Evolutionary conservation across 2,113 vertebrate genomes (phyloP).

Genomic region (Dromiciops gliroides): DNA sequence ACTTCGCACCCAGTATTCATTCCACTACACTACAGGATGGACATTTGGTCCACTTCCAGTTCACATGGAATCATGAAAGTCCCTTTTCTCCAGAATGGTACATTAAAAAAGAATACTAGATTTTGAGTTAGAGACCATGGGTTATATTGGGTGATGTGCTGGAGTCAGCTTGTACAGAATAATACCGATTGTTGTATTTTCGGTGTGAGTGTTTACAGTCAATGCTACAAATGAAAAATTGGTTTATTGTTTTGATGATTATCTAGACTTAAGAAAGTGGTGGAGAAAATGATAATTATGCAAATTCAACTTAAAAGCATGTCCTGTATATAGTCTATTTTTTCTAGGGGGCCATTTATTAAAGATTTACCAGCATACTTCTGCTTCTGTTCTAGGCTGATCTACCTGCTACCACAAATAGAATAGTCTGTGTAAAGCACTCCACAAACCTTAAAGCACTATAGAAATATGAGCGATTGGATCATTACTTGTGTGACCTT

Average conservation of each 20-base stretch:
- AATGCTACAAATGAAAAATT: background rate
- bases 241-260: background rate
- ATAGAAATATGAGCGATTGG: background rate
- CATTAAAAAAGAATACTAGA: background rate
- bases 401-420: background rate
- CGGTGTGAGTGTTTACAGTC: background rate
- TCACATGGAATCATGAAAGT: background rate
- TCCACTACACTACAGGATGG: background rate
- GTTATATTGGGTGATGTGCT: no score
- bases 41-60: background rate
- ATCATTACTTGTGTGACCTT: background rate
- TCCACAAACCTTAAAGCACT: background rate
- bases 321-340: background rate
- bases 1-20: background rate
- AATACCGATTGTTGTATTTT: background rate
- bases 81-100: background rate
- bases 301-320: background rate
- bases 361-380: background rate
- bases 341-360: background rate
- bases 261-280: background rate
- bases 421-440: background rate
- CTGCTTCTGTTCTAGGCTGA: background rate
- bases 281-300: background rate
- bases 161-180: background rate
- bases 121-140: background rate